phyloP scores from a whole-genome alignment of 2,113 vertebrate species.

The Turdus rufiventris region DNA sequence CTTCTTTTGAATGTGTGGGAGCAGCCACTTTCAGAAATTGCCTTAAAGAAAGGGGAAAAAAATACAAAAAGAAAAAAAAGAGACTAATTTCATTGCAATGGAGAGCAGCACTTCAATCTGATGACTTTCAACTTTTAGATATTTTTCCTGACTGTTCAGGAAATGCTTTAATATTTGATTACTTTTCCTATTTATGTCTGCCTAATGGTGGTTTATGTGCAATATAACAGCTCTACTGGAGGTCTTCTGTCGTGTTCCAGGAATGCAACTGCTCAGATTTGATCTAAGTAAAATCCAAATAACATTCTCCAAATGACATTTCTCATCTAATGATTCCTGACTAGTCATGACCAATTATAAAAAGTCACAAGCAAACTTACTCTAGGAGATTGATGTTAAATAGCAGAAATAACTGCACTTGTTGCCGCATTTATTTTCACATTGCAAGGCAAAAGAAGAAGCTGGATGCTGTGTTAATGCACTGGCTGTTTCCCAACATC shows the following conservation, averaged over 20 bases:
- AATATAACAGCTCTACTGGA: not conserved
- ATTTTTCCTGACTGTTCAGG: not conserved
- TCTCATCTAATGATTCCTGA: not conserved
- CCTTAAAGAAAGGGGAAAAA: not conserved
- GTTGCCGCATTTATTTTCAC: not conserved
- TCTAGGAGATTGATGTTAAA: not conserved
- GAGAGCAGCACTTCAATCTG: not conserved
- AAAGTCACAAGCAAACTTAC: not conserved
- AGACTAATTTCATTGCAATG: not conserved
- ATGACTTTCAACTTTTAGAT: not conserved
- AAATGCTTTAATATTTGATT: not conserved
- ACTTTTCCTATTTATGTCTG: not conserved
- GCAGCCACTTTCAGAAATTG: not conserved
- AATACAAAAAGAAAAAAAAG: not conserved
- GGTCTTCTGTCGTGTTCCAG: not conserved
- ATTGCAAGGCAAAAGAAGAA: not conserved
- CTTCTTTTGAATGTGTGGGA: not conserved
- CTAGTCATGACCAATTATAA: not conserved
- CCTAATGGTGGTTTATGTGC: not conserved
- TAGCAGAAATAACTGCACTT: not conserved
- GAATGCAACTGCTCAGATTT: not conserved
- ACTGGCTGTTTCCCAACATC: not conserved
- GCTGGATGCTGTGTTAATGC: not conserved
- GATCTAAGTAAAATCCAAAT: not conserved
- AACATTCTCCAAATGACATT: not conserved